These are phyloP conservation scores for Parnassius apollo DNA, from an alignment of 2,888 invertebrate genomes.

Conservation along the genomic window DNA sequence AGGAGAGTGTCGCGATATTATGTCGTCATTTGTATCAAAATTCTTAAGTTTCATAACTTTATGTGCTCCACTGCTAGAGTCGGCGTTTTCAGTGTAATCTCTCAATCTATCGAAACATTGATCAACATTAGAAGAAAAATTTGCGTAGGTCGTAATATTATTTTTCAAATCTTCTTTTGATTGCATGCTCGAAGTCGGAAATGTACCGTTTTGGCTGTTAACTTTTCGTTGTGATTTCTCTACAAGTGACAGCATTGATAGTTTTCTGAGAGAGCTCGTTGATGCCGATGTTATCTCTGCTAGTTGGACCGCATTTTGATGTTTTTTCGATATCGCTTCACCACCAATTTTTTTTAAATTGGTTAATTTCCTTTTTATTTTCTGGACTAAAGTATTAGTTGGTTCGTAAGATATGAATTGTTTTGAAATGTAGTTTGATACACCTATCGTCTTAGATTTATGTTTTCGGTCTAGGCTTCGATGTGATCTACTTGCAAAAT, in stretches of 20 bases:
- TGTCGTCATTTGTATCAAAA: conserved; percentile 68
- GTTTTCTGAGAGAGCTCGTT: conserved; percentile 68
- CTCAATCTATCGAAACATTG: conserved; percentile 73
- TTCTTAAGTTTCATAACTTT: conserved; percentile 68
- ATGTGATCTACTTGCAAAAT: conserved; percentile 61
- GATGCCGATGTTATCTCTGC: conserved; percentile 74
- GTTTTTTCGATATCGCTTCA: conserved; percentile 71
- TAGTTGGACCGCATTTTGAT: conserved; percentile 73
- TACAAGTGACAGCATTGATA: conserved; percentile 71
- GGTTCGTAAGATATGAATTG: conserved; percentile 76
- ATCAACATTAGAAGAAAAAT: conserved; percentile 76
- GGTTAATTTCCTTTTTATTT: conserved; percentile 75
- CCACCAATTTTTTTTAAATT: conserved; percentile 76
- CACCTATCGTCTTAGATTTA: conserved; percentile 72
- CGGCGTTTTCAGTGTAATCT: conserved; percentile 55
- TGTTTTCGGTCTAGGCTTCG: conserved; percentile 75
- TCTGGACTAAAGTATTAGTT: conserved; percentile 72
- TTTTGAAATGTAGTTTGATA: conserved; percentile 74
- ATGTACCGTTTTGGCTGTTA: conserved; percentile 72
- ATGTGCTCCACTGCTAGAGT: conserved; percentile 45
- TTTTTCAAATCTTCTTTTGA: conserved; percentile 66
- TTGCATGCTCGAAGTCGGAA: conserved; percentile 61
- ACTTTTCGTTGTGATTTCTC: conserved; percentile 70
- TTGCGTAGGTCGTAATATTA: conserved; percentile 65
- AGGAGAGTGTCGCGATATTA: conserved; percentile 56